phyloP scores from a whole-genome alignment of 2,797 vertebrate species.

The Alfaro cultratus region DNA sequence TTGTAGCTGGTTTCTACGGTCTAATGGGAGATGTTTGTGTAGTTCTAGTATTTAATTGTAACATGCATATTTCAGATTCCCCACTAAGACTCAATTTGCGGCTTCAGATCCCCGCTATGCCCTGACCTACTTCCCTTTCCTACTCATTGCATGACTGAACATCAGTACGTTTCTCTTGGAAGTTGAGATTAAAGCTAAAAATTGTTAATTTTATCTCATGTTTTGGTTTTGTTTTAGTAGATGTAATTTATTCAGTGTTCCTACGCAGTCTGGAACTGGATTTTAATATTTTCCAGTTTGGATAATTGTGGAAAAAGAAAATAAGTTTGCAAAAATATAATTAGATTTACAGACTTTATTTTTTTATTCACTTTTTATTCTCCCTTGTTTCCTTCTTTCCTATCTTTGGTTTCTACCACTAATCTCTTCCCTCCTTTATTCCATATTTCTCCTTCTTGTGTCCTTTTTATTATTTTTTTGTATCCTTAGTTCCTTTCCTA shows the following conservation, averaged over 20 bases:
- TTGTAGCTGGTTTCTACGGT: too few species aligned
- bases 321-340: background rate
- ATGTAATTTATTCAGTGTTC: background rate
- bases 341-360: background rate
- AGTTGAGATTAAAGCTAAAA: background rate
- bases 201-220: background rate
- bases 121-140: background rate
- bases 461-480: background rate
- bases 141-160: background rate
- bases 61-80: constrained; percentile 1
- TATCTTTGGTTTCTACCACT: background rate
- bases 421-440: background rate
- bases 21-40: background rate
- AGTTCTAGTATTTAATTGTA: background rate
- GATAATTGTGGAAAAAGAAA: background rate
- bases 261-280: background rate
- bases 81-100: background rate
- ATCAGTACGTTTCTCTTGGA: background rate
- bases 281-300: background rate
- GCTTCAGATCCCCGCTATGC: background rate
- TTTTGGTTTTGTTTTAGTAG: background rate
- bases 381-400: background rate
- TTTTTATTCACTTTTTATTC: background rate
- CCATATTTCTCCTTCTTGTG: background rate
- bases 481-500: background rate